Evolutionary conservation across 2,797 vertebrate genomes (phyloP).

Genomic region (Zalophus californianus): DNA sequence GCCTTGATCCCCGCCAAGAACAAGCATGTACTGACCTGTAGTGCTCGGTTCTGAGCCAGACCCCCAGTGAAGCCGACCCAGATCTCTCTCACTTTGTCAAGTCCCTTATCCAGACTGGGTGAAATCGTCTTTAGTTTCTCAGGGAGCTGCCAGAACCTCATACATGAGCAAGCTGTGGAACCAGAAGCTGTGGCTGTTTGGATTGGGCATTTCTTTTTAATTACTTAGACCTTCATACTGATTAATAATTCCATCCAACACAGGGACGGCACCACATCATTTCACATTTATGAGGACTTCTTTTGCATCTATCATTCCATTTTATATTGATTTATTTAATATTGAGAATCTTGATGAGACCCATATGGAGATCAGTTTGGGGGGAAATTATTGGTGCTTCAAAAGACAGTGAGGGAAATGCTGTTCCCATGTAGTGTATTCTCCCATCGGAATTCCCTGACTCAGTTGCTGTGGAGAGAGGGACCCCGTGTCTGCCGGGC

Average conservation of each 20-base stretch:
- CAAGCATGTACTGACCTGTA: background rate
- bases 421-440: background rate
- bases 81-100: background rate
- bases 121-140: background rate
- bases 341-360: background rate
- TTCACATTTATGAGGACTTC: background rate
- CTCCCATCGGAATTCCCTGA: background rate
- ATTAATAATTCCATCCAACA: background rate
- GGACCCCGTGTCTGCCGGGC: background rate
- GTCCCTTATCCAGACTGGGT: background rate
- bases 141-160: background rate
- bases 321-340: background rate
- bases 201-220: background rate
- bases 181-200: background rate
- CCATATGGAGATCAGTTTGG: background rate
- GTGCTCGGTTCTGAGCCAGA: background rate
- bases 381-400: background rate
- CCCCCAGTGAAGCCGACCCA: background rate
- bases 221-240: background rate
- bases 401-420: background rate
- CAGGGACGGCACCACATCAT: too few species aligned
- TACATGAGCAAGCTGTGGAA: background rate
- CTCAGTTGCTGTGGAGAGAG: background rate
- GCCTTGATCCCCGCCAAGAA: background rate
- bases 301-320: background rate